Conservation (phyloP, 2,888 invertebrate species). For the Calephelis perditalis region DNA sequence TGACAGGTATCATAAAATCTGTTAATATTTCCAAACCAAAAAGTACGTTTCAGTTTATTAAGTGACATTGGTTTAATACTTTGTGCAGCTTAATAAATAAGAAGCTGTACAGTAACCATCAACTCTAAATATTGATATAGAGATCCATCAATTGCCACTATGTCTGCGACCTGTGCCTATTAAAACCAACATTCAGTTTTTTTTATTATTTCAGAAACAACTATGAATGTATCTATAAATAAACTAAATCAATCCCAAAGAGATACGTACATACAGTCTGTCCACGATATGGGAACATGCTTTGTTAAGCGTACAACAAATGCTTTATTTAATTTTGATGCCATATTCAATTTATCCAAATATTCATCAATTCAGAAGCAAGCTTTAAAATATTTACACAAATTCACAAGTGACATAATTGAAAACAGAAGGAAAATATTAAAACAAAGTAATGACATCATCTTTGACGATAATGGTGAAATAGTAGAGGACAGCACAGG, state of each 20-base stretch:
- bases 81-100: no score
- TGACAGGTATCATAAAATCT: no score
- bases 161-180: no score
- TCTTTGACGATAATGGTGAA: constrained; percentile 27
- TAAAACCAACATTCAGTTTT: no score
- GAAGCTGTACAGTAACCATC: no score
- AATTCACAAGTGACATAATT: neutral
- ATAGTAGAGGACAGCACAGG: constrained; percentile 47
- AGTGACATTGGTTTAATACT: no score
- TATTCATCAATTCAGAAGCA: constrained; percentile 57
- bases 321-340: constrained; percentile 77
- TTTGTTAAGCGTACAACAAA: constrained; percentile 54
- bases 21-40: no score
- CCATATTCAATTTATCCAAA: constrained; percentile 69
- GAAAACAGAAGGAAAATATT: constrained; percentile 15
- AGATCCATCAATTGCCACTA: no score
- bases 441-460: neutral
- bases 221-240: constrained; percentile 82
- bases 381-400: constrained; percentile 42
- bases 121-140: no score
- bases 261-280: constrained; percentile 74
- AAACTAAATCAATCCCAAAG: constrained; percentile 53
- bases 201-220: constrained; percentile 64
- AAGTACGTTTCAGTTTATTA: no score
- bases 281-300: constrained; percentile 58